Evolutionary conservation across 2,888 invertebrate genomes (phyloP).

Genomic region (Luperina testacea): DNA sequence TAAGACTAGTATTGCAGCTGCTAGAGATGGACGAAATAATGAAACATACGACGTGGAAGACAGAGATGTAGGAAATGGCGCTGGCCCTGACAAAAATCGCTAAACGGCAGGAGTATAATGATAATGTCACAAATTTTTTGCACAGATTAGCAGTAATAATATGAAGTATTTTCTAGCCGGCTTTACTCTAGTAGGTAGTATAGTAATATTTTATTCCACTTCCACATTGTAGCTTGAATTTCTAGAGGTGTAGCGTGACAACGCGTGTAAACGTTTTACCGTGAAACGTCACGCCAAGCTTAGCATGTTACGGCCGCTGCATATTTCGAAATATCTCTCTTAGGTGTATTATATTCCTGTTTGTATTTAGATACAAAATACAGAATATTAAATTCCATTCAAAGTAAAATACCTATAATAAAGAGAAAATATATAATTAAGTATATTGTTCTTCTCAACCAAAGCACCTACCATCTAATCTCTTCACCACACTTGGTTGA

Average conservation of each 20-base stretch:
- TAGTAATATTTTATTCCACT: not conserved
- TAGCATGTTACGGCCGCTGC: conserved; percentile 17
- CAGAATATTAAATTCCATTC: not conserved
- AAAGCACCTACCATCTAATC: no score
- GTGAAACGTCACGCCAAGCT: conserved; percentile 35
- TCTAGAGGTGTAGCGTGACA: conserved; percentile 45
- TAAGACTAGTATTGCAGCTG: not conserved
- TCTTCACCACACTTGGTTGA: not conserved
- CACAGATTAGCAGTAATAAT: no score
- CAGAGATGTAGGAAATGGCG: not conserved
- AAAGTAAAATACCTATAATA: no score
- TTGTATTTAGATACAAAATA: conserved; percentile 6
- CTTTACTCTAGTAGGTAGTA: no score
- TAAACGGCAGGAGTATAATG: not conserved
- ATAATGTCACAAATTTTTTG: not conserved
- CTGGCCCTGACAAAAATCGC: no score
- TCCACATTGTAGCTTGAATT: conserved; percentile 8
- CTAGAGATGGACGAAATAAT: not conserved
- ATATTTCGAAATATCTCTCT: conserved; percentile 45
- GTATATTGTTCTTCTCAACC: no score
- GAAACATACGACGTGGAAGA: not conserved
- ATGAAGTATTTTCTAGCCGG: not conserved
- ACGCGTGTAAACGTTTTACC: conserved; percentile 48
- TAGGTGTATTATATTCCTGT: conserved; percentile 34
- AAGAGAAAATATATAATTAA: no score